These are phyloP conservation scores for Poecilia wingei DNA, from an alignment of 2,797 vertebrate species.

Conservation along the genomic window DNA sequence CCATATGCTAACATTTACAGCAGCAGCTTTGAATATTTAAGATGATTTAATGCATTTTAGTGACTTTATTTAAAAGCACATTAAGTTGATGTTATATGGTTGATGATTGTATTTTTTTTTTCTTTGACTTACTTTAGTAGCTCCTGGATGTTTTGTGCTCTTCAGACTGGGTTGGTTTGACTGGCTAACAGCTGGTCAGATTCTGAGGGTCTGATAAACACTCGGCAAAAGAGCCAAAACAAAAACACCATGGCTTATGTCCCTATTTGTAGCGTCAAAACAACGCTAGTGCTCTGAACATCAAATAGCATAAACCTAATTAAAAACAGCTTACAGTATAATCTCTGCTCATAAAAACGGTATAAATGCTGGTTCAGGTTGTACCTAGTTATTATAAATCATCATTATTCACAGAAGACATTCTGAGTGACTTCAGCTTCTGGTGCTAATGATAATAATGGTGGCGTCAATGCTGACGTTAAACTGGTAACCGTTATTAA, in stretches of 20 bases:
- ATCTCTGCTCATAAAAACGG: background rate
- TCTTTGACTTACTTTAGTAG: background rate
- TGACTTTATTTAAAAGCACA: background rate
- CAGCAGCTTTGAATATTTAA: background rate
- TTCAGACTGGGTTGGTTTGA: background rate
- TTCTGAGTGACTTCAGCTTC: background rate
- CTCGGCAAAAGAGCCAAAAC: background rate
- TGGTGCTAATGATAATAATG: background rate
- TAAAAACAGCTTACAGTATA: background rate
- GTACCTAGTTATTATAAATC: background rate
- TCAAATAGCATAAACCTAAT: background rate
- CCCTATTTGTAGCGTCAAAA: background rate
- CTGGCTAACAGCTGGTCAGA: background rate
- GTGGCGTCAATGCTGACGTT: background rate
- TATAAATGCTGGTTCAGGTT: background rate
- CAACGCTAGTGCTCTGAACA: background rate
- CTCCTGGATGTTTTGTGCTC: background rate
- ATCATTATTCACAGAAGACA: background rate
- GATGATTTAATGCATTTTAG: background rate
- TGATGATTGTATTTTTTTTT: background rate
- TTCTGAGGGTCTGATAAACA: background rate
- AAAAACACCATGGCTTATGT: background rate
- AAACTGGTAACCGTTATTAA: background rate
- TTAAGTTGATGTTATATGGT: background rate
- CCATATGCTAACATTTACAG: background rate